These are phyloP conservation scores for Laspeyria flexula DNA, from an alignment of 2,888 invertebrate genomes.

Conservation along the genomic window DNA sequence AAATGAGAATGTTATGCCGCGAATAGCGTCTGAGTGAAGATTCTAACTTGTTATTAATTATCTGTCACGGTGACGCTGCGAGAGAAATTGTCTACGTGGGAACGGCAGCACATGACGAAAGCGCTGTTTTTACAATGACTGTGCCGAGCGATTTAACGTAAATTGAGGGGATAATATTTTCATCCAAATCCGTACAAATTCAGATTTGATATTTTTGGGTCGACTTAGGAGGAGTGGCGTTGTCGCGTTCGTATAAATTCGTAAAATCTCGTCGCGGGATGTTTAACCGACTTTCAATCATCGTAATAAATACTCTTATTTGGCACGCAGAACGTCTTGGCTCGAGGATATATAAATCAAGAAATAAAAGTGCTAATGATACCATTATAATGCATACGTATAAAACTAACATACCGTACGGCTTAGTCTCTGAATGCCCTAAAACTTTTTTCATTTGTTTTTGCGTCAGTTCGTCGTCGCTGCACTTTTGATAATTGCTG, in stretches of 20 bases:
- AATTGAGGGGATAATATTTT: conserved; percentile 52
- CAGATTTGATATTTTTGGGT: conserved; percentile 9
- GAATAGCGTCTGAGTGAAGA: conserved; percentile 53
- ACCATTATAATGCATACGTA: conserved; percentile 26
- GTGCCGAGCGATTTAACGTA: conserved; percentile 48
- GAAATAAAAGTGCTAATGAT: conserved; percentile 37
- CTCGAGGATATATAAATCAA: conserved; percentile 33
- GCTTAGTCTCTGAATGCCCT: conserved; percentile 26
- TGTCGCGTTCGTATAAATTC: neutral
- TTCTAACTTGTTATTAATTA: conserved; percentile 72
- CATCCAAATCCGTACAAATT: conserved; percentile 40
- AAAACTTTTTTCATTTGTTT: conserved; percentile 41
- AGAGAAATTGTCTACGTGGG: conserved; percentile 50
- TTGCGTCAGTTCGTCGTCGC: conserved; percentile 17
- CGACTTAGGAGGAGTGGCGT: neutral
- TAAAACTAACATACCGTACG: conserved; percentile 17
- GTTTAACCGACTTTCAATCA: conserved; percentile 36
- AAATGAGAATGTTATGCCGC: conserved; percentile 50
- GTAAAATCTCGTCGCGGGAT: conserved; percentile 11
- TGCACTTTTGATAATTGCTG: conserved; percentile 44
- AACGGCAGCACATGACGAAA: conserved; percentile 57
- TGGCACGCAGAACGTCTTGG: conserved; percentile 32
- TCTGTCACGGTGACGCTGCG: conserved; percentile 49
- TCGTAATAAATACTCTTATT: conserved; percentile 39
- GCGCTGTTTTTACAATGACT: conserved; percentile 50